Evolutionary conservation across 2,797 vertebrate genomes (phyloP).

Genomic region (Gobionotothen gibberifrons): DNA sequence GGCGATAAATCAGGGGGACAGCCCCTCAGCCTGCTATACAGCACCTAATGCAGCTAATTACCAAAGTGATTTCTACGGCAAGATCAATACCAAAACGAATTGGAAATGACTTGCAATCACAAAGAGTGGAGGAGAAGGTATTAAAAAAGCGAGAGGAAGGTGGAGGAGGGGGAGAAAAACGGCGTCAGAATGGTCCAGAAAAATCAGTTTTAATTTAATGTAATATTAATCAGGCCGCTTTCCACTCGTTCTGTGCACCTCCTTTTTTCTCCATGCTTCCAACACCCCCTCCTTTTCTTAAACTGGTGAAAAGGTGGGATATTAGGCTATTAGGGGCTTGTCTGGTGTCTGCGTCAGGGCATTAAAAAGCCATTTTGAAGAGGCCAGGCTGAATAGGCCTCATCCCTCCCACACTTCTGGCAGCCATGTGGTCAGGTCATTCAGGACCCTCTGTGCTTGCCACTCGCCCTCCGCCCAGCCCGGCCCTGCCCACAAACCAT

Average conservation of each 20-base stretch:
- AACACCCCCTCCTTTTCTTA: conserved; percentile 86
- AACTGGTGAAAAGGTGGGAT: conserved; percentile 90
- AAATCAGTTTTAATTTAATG: conserved; percentile 99
- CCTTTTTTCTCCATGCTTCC: conserved; percentile 71
- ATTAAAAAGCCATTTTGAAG: conserved; percentile 99
- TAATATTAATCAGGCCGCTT: conserved; percentile 99
- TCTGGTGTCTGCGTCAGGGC: conserved; percentile 93
- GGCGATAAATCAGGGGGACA: conserved; percentile 99
- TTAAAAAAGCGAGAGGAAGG: conserved; percentile 83
- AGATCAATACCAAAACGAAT: conserved; percentile 99
- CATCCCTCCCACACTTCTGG: conserved; percentile 99
- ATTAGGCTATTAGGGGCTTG: conserved; percentile 87
- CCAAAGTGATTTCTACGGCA: conserved; percentile 99
- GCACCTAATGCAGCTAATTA: conserved; percentile 98
- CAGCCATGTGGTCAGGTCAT: conserved; percentile 97
- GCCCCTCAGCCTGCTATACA: conserved; percentile 91
- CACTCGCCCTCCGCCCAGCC: conserved; percentile 85
- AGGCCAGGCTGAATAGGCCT: conserved; percentile 96
- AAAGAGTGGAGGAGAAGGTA: conserved; percentile 89
- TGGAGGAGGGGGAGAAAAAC: conserved; percentile 81
- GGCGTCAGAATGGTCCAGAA: conserved; percentile 92
- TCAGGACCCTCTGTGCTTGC: conserved; percentile 89
- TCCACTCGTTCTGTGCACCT: conserved; percentile 86
- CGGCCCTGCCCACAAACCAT: conserved; percentile 79
- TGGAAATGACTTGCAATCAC: conserved; percentile 99